phyloP scores from a whole-genome alignment of 2,797 vertebrate species.

The Brachymystax lenok region DNA sequence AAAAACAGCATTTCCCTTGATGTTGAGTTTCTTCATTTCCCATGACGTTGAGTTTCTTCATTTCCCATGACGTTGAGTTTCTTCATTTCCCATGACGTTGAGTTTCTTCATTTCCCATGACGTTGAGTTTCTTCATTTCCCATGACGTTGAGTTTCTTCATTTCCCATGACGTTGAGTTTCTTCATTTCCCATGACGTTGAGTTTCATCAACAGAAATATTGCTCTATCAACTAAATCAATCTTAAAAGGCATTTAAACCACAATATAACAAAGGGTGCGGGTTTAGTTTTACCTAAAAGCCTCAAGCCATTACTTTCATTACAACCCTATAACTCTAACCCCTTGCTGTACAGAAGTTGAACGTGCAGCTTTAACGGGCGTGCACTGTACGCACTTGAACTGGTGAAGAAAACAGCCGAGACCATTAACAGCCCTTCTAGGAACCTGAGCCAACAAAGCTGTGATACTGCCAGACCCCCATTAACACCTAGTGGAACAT shows the following conservation, averaged over 20 bases:
- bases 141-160: too few species aligned
- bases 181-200: not conserved
- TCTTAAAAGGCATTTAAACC: not conserved
- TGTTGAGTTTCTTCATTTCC: too few species aligned
- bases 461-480: conserved; percentile 8
- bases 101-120: too few species aligned
- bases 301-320: not conserved
- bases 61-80: not conserved
- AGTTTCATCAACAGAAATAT: not conserved
- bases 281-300: not conserved
- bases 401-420: not conserved
- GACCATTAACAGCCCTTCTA: conserved; percentile 5
- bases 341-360: too few species aligned
- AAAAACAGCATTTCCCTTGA: too few species aligned
- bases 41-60: too few species aligned
- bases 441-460: conserved; percentile 16
- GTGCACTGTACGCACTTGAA: not conserved
- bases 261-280: not conserved
- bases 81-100: too few species aligned
- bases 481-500: conserved; percentile 36
- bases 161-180: too few species aligned
- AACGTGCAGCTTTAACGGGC: too few species aligned
- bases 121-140: too few species aligned
- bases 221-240: not conserved
- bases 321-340: not conserved